Evolutionary conservation across 1,140 invertebrate genomes (phyloP).

Genomic region (Zaprionus lachaisei): DNA sequence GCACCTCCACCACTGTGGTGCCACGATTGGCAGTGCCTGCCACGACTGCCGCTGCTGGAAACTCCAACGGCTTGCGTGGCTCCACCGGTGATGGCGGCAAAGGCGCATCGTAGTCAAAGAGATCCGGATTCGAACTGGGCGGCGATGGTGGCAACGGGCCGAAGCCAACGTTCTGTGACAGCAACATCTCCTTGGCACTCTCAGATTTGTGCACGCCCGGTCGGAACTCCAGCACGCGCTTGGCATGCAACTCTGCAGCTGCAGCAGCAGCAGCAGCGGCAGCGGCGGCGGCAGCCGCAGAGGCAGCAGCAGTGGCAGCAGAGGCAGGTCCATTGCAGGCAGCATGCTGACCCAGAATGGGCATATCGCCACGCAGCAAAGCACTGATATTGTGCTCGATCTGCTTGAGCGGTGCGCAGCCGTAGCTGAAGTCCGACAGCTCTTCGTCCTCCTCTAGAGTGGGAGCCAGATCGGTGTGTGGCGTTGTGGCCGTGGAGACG

Average conservation of each 20-base stretch:
- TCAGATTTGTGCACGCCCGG: conserved; percentile 88
- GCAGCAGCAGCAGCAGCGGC: conserved; percentile 42
- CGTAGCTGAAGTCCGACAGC: conserved; percentile 85
- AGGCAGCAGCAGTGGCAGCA: conserved; percentile 6
- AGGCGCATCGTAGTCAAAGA: conserved; percentile 87
- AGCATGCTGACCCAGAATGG: conserved; percentile 72
- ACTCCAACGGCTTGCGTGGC: conserved; percentile 62
- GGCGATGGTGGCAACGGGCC: conserved; percentile 84
- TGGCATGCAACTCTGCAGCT: conserved; percentile 66
- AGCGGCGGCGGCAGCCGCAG: conserved; percentile 3
- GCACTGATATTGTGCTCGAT: conserved; percentile 88
- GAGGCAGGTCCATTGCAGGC: conserved; percentile 20
- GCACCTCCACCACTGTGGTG: conserved; percentile 71
- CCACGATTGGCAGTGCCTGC: conserved; percentile 50
- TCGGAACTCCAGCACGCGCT: conserved; percentile 80
- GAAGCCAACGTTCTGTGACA: conserved; percentile 84
- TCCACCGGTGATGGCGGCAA: conserved; percentile 90
- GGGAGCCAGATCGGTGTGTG: conserved; percentile 85
- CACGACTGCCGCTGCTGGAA: conserved; percentile 85
- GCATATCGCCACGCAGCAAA: conserved; percentile 85
- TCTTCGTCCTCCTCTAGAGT: conserved; percentile 88
- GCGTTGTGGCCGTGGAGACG: conserved; percentile 76
- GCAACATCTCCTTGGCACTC: conserved; percentile 88
- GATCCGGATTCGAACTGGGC: conserved; percentile 78
- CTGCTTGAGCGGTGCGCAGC: conserved; percentile 85